Conservation (phyloP, 2,113 vertebrate genomes). For the Actenoides hombroni region DNA sequence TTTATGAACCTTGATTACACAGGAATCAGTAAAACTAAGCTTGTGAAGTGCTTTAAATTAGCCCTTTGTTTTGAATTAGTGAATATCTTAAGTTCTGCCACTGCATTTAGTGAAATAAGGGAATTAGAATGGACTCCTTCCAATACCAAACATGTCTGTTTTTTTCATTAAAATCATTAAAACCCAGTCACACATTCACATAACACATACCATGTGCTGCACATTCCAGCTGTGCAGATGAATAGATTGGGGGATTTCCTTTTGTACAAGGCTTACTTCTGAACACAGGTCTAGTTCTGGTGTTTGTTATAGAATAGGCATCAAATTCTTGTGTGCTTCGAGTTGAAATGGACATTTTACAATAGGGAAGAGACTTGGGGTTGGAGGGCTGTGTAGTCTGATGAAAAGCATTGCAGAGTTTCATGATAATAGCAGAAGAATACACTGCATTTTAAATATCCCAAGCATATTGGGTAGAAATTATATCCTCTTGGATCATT, state of each 20-base stretch:
- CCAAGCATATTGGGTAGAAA: not conserved
- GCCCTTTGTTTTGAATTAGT: not conserved
- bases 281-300: not conserved
- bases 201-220: not conserved
- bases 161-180: not conserved
- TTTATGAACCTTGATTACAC: not conserved
- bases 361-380: not conserved
- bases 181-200: not conserved
- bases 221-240: not conserved
- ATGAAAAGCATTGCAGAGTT: not conserved
- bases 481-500: rapidly evolving
- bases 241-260: not conserved
- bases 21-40: not conserved
- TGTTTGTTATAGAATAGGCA: not conserved
- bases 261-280: not conserved
- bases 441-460: not conserved
- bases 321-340: not conserved
- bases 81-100: not conserved
- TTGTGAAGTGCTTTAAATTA: not conserved
- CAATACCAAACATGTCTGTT: not conserved
- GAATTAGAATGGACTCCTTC: not conserved
- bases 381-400: not conserved
- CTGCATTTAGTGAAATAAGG: not conserved
- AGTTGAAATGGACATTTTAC: not conserved
- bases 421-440: not conserved